A percentile compares a stretch with the other conserved stretches of the same genome.
phyloP scores from a whole-genome alignment of 1,140 invertebrate genomes.

The Drosophila bocqueti region DNA sequence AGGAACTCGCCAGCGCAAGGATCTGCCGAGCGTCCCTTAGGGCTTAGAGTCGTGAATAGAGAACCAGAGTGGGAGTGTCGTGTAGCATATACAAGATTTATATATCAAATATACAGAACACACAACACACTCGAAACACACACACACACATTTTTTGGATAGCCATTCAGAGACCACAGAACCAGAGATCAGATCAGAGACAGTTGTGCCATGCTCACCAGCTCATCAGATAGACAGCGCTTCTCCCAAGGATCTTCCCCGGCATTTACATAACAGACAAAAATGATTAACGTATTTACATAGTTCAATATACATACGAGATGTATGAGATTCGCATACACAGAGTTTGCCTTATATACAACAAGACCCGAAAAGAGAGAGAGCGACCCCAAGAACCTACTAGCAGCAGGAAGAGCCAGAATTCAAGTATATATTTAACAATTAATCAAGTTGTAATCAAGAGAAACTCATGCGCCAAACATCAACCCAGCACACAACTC shows the following conservation, averaged over 20 bases:
- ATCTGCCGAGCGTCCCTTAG: constrained; percentile 21
- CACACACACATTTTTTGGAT: constrained; percentile 39
- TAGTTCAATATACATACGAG: constrained; percentile 69
- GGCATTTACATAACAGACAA: constrained; percentile 46
- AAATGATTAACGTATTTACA: constrained; percentile 71
- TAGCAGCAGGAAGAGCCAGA: constrained; percentile 28
- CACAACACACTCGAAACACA: not conserved
- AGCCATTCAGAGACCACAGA: constrained; percentile 25
- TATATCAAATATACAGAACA: constrained; percentile 61
- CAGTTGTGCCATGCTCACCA: constrained; percentile 57
- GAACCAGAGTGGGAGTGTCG: constrained; percentile 20
- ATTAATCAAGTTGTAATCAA: constrained; percentile 34
- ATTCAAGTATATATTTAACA: constrained; percentile 45
- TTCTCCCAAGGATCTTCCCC: constrained; percentile 64
- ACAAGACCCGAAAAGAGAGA: constrained; percentile 45
- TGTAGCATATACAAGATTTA: constrained; percentile 77
- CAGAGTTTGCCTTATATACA: constrained; percentile 82
- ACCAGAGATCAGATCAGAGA: constrained; percentile 7
- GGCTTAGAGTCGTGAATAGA: constrained; percentile 60
- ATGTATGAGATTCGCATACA: constrained; percentile 77
- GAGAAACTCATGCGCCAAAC: constrained; percentile 57
- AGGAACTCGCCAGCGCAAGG: constrained; percentile 41
- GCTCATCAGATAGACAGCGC: constrained; percentile 39
- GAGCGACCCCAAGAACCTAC: constrained; percentile 20
- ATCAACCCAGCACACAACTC: constrained; percentile 28